Base-by-base conservation (phyloP, 2,888 invertebrate genomes). In the Acanthosepion esculentum region DNA sequence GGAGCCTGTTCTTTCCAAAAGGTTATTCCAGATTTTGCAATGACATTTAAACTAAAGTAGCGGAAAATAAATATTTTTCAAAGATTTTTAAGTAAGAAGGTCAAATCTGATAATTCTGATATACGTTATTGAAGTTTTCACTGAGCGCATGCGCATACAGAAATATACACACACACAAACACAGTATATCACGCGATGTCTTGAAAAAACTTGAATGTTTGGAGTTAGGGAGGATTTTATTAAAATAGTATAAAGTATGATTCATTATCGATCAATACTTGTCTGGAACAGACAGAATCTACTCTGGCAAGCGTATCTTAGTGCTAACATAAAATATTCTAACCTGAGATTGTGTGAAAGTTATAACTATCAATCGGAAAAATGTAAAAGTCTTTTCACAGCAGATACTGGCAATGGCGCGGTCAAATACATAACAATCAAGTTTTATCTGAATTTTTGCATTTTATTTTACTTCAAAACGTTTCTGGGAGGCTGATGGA, bases 251-350 rank as follows among this genome's bases (percentile, higher is more conserved):
- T 78, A 29, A n/a, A 78, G 29, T n/a, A 78, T 29, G 78, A 78
- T 78, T 78, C 78, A 78, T 78, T 78, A 78, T 78, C n/a, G 78
- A 78, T 78, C 29, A 78, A 78, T n/a, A 78, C 29, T 78, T 78
- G 29, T n/a, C 78, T 78, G 78, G 78, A 78, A n/a, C 8, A 78
- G 29, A 78, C 10, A 29, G 78, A 78, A 78, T 78, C 78, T 78
- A 8, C n/a, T 78, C 8, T 78, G 0, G 29, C 26, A 20, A 64
- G 6, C 29, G 23, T n/a, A n/a, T 78, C n/a, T 29, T 10, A 78
- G 78, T 78, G 29, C 10, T n/a, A 78, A 78, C 20, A 23, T 1
- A 59, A 23, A 20, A 59, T 23, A 23, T 59, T 20, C 23, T 23
- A 59, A 59, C 5, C 59, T 23, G 59, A 6, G n/a, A 78, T 78